Base-by-base conservation (phyloP, 92 coral and sea anemone species). In the Epizoanthus fatuus region DNA sequence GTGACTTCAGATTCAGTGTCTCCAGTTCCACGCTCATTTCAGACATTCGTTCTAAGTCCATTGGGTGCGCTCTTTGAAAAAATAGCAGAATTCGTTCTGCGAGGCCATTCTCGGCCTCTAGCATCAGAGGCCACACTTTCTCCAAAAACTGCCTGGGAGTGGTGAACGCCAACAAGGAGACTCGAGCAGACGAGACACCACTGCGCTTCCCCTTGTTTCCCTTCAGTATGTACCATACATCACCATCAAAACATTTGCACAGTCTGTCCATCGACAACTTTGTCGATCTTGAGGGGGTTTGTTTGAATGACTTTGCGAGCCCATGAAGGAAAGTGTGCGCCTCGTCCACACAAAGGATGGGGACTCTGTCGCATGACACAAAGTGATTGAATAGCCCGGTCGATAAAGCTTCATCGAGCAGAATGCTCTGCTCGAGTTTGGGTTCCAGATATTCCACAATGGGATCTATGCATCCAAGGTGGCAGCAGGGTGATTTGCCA, bases 291-390 rank as follows among this genome's bases (percentile, higher is more conserved):
- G 70, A 63, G 37, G 5, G 11, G 22, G 75, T 70, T 70, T 70
- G 75, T 49, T 58, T 58, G 5, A 25, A 55, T 57, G 69, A 39
- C 22, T 60, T 20, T 5, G 81, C 25, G 5, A 60, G 49, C 25
- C 45, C 52, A 11, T 16, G 45, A 5, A 81, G 75, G 32, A 81
- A 81, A 11, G 78, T 20, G 22, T 68, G 65, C 3, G 82, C 82
- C 79, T 84, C 88, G 19, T 84, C 88, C 13, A 74, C 73, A 35
- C 88, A 84, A 14, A 84, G 44, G 4, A 84, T 72, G 37, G 87
- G 69, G 10, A 71, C 80, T 3, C 22, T 54, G 66, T 69, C 32
- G 53, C 87, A 16, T 39, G 57, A 63, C 49, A 44, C 14, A 52
- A 74, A 74, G 32, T 84, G 83, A 49, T 84, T 84, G 38, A 84